A percentile compares a stretch with the other conserved stretches of the same genome.
phyloP scores from a whole-genome alignment of 2,113 vertebrate species.

The Copsychus sechellarum region DNA sequence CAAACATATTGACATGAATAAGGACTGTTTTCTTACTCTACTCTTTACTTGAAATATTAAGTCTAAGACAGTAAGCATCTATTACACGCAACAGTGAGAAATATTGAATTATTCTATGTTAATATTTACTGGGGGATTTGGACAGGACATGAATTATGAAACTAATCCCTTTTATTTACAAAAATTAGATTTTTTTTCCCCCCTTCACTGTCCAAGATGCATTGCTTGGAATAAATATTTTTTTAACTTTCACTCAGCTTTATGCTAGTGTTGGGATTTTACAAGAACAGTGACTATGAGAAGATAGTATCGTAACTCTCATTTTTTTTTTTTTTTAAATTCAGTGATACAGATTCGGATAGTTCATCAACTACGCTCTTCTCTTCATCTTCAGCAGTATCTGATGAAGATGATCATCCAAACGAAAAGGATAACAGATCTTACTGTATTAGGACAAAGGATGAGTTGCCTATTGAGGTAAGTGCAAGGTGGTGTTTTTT shows the following conservation, averaged over 20 bases:
- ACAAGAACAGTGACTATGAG: neutral
- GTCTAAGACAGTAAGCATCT: neutral
- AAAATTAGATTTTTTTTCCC: neutral
- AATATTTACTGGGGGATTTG: neutral
- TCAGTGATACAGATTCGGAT: constrained; percentile 74
- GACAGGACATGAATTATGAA: neutral
- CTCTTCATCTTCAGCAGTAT: constrained; percentile 18
- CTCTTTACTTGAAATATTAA: neutral
- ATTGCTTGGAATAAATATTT: neutral
- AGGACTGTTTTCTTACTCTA: neutral
- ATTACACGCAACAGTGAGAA: neutral
- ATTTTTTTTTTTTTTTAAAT: neutral
- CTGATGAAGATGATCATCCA: constrained; percentile 68
- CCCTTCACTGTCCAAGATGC: neutral
- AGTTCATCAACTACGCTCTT: constrained; percentile 64
- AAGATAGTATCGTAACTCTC: neutral
- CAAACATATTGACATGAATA: rapidly evolving
- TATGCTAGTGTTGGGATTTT: neutral
- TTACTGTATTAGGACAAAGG: constrained; percentile 69
- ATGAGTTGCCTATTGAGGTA: constrained; percentile 74
- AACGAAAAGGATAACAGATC: constrained; percentile 54
- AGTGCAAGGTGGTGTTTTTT: constrained; percentile 3
- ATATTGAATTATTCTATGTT: neutral
- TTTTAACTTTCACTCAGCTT: neutral
- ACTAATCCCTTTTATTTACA: neutral